phyloP scores from a whole-genome alignment of 2,113 vertebrate species.

The Carassius gibelio region DNA sequence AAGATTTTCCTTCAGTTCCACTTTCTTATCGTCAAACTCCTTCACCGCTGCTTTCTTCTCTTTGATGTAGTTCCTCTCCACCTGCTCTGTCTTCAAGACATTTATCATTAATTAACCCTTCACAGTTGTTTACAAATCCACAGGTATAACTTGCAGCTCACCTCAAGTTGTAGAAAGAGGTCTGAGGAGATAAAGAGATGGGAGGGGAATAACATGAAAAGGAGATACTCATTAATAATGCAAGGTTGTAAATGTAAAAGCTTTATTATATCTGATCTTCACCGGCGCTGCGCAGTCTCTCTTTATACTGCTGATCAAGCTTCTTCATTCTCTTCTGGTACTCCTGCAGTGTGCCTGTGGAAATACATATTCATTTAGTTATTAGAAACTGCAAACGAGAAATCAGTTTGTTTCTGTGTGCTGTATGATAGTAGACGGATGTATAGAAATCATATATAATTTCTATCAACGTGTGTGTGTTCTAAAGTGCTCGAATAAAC shows the following conservation, averaged over 20 bases:
- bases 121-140: neutral
- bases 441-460: too few species aligned
- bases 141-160: slow-evolving; percentile 69
- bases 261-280: slow-evolving; percentile 29
- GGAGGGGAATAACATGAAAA: slow-evolving; percentile 57
- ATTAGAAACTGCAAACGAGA: too few species aligned
- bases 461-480: too few species aligned
- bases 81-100: slow-evolving; percentile 88
- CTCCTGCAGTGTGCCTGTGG: slow-evolving; percentile 91
- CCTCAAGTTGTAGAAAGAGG: slow-evolving; percentile 95
- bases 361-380: neutral
- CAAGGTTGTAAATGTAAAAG: neutral
- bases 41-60: slow-evolving; percentile 98
- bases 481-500: too few species aligned
- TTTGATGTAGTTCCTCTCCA: slow-evolving; percentile 96
- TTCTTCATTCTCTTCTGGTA: slow-evolving; percentile 99
- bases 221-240: neutral
- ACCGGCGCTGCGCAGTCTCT: slow-evolving; percentile 95
- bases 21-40: slow-evolving; percentile 98
- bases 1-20: slow-evolving; percentile 95
- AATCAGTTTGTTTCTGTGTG: too few species aligned
- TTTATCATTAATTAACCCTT: neutral
- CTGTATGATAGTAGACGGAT: too few species aligned
- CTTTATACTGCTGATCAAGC: slow-evolving; percentile 96
- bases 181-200: slow-evolving; percentile 72